phyloP scores from a whole-genome alignment of 2,888 invertebrate species.

The Xestia ashworthii region DNA sequence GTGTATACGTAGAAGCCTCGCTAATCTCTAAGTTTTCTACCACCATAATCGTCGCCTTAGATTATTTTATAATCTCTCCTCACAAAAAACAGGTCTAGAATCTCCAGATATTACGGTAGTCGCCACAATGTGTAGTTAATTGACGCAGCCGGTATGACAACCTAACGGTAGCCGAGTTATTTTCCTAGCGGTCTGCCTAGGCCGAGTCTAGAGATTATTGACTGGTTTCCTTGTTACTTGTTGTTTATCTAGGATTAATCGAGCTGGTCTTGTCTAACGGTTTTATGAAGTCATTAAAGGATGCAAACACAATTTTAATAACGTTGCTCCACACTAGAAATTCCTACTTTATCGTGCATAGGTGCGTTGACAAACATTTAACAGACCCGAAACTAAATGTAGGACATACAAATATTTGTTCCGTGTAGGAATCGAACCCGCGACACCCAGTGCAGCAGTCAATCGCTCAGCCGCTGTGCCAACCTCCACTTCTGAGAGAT shows the following conservation, averaged over 20 bases:
- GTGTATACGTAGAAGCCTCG: no score
- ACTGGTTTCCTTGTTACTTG: constrained; percentile 35
- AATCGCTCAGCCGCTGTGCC: background rate
- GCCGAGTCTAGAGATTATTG: constrained; percentile 22
- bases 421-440: background rate
- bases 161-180: constrained; percentile 44
- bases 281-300: constrained; percentile 5
- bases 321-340: no score
- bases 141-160: constrained; percentile 43
- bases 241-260: constrained; percentile 43
- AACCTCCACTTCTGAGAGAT: background rate
- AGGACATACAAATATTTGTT: background rate
- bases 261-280: constrained; percentile 20
- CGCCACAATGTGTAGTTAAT: constrained; percentile 44
- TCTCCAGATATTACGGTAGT: constrained; percentile 38
- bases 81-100: constrained; percentile 37
- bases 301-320: no score
- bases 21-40: background rate
- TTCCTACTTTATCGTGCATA: background rate
- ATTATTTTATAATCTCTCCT: constrained; percentile 16
- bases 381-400: background rate
- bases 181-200: constrained; percentile 46
- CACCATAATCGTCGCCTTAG: background rate
- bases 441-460: background rate
- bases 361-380: background rate